These are phyloP conservation scores for Xiphias gladius DNA, from an alignment of 2,113 vertebrate genomes.

Conservation along the genomic window DNA sequence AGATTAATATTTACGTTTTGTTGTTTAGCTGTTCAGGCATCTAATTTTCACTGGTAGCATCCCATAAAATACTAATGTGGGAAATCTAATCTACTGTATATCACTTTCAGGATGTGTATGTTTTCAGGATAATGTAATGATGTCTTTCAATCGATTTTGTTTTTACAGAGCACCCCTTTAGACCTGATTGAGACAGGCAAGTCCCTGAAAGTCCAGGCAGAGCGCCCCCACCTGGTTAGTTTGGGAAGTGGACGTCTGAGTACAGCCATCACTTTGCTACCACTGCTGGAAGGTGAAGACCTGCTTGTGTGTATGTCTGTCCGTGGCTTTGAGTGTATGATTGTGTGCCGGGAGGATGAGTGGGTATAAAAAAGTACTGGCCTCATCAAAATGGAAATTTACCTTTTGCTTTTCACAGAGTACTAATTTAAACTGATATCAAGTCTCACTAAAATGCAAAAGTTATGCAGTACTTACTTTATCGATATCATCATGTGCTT, in stretches of 20 bases:
- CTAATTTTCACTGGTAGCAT: not conserved
- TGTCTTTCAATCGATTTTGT: slow-evolving; percentile 17
- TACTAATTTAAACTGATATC: not conserved
- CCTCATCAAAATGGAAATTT: not conserved
- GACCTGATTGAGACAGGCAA: slow-evolving; percentile 94
- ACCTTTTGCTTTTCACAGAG: not conserved
- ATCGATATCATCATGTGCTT: not conserved
- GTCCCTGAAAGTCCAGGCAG: slow-evolving; percentile 93
- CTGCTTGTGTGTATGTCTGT: not conserved
- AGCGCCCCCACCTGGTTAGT: slow-evolving; percentile 96
- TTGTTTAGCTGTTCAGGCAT: too few relatives aligned
- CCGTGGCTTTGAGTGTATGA: not conserved
- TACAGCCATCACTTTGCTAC: slow-evolving; percentile 94
- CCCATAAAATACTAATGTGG: not conserved
- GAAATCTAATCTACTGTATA: not conserved
- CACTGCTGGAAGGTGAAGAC: slow-evolving; percentile 91
- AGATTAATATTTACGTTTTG: not conserved
- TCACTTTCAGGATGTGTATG: not conserved
- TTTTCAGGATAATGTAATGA: not conserved
- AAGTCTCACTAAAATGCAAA: too few relatives aligned
- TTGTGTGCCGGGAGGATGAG: not conserved
- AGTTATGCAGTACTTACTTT: not conserved
- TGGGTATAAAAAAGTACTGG: not conserved
- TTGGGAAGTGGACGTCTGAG: slow-evolving; percentile 96
- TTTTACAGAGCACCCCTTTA: slow-evolving; percentile 89